These are phyloP conservation scores for Bombylius discolor DNA, from an alignment of 2,888 invertebrate genomes.

Conservation along the genomic window DNA sequence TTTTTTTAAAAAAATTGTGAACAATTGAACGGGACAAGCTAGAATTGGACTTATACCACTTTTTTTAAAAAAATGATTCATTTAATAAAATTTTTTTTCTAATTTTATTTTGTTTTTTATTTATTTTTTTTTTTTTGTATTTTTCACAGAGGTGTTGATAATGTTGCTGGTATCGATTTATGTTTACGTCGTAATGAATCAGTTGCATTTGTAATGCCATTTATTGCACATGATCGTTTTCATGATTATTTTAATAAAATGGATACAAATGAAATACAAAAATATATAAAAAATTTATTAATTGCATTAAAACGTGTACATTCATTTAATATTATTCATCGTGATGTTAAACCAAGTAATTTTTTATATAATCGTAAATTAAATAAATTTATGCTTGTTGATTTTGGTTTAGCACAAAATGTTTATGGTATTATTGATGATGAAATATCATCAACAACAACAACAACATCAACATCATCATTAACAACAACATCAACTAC, in stretches of 20 bases:
- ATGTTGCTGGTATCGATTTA: constrained; percentile 68
- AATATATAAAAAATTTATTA: constrained; percentile 70
- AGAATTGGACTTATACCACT: too few relatives aligned
- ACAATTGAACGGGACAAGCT: too few relatives aligned
- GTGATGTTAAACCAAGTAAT: constrained; percentile 86
- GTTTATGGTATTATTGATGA: constrained; percentile 25
- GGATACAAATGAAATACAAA: constrained; percentile 53
- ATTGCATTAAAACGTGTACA: constrained; percentile 69
- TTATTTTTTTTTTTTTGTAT: constrained; percentile 6
- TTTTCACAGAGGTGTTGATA: constrained; percentile 54
- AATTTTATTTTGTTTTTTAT: not conserved
- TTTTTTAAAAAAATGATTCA: too few relatives aligned
- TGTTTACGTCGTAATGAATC: constrained; percentile 66
- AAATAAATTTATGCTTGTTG: constrained; percentile 63
- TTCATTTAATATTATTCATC: constrained; percentile 70
- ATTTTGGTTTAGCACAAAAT: constrained; percentile 79
- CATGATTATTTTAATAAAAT: constrained; percentile 64
- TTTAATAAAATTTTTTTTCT: too few relatives aligned
- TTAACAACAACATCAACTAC: not conserved
- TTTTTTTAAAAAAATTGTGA: too few relatives aligned
- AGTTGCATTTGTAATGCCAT: constrained; percentile 81
- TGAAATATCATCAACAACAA: constrained; percentile 2
- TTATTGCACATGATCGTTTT: constrained; percentile 65
- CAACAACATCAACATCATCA: not conserved
- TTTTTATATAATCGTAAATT: constrained; percentile 69